Evolutionary conservation across 2,888 invertebrate species (phyloP).

Genomic region (Criorhina ranunculi): DNA sequence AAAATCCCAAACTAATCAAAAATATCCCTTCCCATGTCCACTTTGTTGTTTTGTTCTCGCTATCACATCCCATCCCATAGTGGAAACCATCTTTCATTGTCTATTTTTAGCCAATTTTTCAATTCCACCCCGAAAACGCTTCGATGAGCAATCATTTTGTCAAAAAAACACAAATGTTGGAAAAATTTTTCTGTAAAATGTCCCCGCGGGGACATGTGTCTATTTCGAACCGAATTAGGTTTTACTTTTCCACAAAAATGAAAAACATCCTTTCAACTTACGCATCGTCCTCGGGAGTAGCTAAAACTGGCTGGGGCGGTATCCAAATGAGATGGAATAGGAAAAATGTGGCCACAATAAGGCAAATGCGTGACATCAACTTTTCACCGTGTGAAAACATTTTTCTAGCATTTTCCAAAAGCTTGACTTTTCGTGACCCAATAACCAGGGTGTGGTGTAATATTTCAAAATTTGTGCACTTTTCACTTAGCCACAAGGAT

Average conservation of each 20-base stretch:
- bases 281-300: conserved; percentile 84
- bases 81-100: conserved; percentile 51
- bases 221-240: neutral
- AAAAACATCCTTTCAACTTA: conserved; percentile 79
- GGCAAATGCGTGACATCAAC: conserved; percentile 84
- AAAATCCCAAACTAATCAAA: conserved; percentile 29
- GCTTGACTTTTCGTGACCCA: conserved; percentile 11
- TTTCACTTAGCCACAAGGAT: neutral
- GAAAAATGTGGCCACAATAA: conserved; percentile 83
- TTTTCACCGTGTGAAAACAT: conserved; percentile 83
- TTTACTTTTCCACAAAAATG: neutral
- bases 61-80: conserved; percentile 12
- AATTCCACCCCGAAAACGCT: conserved; percentile 64
- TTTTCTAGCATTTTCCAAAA: conserved; percentile 83
- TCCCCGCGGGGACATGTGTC: neutral
- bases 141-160: conserved; percentile 61
- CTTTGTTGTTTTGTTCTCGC: conserved; percentile 21
- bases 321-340: conserved; percentile 81
- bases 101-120: conserved; percentile 70
- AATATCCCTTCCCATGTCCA: conserved; percentile 41
- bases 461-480: conserved; percentile 13
- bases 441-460: conserved; percentile 19
- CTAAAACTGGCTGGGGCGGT: conserved; percentile 81
- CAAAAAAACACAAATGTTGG: neutral
- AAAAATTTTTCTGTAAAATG: conserved; percentile 11